Conservation (phyloP, 2,888 invertebrate genomes). For the Vanessa cardui region DNA sequence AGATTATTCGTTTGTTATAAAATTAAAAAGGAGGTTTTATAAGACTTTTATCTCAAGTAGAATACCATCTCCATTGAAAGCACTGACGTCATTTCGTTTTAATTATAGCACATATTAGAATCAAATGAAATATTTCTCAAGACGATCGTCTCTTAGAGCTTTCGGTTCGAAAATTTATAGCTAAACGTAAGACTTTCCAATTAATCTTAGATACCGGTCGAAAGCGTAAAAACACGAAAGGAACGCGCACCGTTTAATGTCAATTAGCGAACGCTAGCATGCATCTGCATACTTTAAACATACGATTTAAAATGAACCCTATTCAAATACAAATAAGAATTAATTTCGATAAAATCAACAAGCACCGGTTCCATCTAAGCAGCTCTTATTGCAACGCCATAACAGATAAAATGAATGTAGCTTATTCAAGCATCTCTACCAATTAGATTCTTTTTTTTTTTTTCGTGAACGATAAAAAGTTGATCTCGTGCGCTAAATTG, state of each 20-base stretch:
- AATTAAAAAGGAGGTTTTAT: no score
- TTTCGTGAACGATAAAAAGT: slow-evolving; percentile 20
- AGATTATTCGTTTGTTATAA: no score
- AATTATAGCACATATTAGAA: slow-evolving; percentile 3
- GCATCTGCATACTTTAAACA: slow-evolving; percentile 26
- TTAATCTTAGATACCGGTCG: slow-evolving; percentile 50
- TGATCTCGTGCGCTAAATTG: slow-evolving; percentile 28
- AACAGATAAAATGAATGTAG: background rate
- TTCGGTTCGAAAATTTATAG: slow-evolving; percentile 20
- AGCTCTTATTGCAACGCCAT: slow-evolving; percentile 16
- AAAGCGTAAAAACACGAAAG: slow-evolving; percentile 62
- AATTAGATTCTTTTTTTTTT: slow-evolving; percentile 14
- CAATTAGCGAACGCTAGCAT: slow-evolving; percentile 58
- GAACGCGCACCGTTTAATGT: slow-evolving; percentile 69
- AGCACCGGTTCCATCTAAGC: background rate
- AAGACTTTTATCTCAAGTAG: background rate
- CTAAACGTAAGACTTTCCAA: slow-evolving; percentile 47
- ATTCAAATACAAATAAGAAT: background rate
- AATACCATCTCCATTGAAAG: background rate
- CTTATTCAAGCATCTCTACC: background rate
- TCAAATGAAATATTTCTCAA: slow-evolving; percentile 1
- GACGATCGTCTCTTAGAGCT: slow-evolving; percentile 6
- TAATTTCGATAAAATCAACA: background rate
- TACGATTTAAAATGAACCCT: slow-evolving; percentile 12
- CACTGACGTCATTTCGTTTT: slow-evolving; percentile 5